Base-by-base conservation (phyloP, 2,888 invertebrate genomes). In the Oxystoma pomonae region DNA sequence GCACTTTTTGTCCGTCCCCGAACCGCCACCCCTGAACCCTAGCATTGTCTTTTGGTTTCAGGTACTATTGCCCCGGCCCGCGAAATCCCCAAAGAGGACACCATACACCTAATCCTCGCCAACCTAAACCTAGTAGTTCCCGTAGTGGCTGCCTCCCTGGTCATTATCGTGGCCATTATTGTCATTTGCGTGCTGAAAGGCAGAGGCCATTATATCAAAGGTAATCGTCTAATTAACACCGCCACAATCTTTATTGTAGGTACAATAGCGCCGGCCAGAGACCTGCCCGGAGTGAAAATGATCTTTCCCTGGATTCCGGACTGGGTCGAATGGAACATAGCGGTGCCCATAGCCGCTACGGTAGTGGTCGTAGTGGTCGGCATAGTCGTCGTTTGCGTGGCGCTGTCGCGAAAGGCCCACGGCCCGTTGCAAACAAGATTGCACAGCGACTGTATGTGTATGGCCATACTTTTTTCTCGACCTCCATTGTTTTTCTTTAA, bases 61-160 rank as follows among this genome's bases (percentile, higher is more conserved):
- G 94, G 94, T 90, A 94, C 94, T 84, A 91, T 94, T 84, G 92
- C 94, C 83, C 94, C 94, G 83, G 89, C 89, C 80, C 90, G 92
- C 82, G 93, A 92, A 81, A 85, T 91, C 77, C 90, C 90, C 78
- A 89, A 90, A 77, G 91, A 92, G 82, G 91, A 91, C 81, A 91
- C 92, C 73, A 85, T 93, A 83, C 90, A 90, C 86, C 89, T 92
- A 78, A 88, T 94, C 81, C 88, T 94, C 82, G 89, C 92, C 75
- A 93, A 95, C 83, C 87, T 95, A 79, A 94, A 94, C 85, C 89
- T 96, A 78, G 92, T 96, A 83, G 92, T 96, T 76, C 96, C 96
- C 63, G 92, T 96, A 75, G 91, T 93, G 80, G 94, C 94, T 72
- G 94, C 94, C 74, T 86, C 93, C 74, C 87, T 96, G 77, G 94